A percentile compares a stretch with the other conserved stretches of the same genome.
These are phyloP conservation scores for Ichneumoninae sp. DNA, from an alignment of 2,888 invertebrate species.

Conservation along the genomic window DNA sequence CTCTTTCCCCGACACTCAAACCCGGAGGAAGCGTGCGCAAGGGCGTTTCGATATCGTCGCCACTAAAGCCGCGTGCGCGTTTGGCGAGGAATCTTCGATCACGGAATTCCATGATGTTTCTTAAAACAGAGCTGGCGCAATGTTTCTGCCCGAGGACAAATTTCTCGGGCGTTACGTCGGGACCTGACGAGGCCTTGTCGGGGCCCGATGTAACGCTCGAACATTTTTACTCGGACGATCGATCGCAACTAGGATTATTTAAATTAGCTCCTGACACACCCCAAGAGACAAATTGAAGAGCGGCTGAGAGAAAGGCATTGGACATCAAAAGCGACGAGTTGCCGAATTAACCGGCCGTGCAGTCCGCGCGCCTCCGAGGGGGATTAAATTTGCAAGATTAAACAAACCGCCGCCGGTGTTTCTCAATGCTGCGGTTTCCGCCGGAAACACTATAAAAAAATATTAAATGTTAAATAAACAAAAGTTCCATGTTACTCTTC, in stretches of 20 bases:
- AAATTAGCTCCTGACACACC: neutral
- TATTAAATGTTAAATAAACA: no score
- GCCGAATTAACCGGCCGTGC: neutral
- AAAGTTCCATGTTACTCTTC: neutral
- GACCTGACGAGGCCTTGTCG: no score
- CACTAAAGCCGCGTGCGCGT: no score
- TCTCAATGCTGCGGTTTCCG: neutral
- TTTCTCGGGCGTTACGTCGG: no score
- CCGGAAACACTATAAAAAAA: neutral
- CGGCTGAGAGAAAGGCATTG: neutral
- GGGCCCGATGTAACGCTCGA: no score
- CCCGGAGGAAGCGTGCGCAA: no score
- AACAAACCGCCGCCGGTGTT: neutral
- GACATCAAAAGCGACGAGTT: neutral
- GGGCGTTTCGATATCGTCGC: no score
- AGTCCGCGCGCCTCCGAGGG: neutral
- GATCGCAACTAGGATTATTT: neutral
- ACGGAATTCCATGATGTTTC: no score
- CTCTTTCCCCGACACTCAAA: slow-evolving; percentile 6
- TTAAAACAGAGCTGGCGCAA: no score
- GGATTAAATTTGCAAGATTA: slow-evolving; percentile 5
- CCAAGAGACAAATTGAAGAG: neutral
- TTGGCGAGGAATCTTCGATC: no score
- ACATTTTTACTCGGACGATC: no score
- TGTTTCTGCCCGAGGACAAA: no score